Evolutionary conservation across 2,797 vertebrate genomes (phyloP).

Genomic region (Tympanoctomys barrerae): DNA sequence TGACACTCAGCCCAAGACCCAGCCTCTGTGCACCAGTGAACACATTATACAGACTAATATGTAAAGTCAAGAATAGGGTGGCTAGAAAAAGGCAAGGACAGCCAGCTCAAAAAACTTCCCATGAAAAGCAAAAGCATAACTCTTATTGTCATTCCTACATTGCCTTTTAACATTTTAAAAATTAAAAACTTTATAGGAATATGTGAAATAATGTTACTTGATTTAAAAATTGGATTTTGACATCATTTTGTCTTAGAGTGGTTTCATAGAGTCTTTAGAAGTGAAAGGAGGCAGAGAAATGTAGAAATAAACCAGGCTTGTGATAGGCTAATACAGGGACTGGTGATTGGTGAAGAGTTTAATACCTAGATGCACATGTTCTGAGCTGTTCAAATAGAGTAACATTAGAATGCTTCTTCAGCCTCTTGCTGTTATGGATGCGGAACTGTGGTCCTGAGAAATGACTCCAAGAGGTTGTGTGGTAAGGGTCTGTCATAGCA

Average conservation of each 20-base stretch:
- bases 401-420: not conserved
- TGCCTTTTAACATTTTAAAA: conserved; percentile 29
- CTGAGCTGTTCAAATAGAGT: not conserved
- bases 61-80: conserved; percentile 19
- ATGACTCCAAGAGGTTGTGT: not conserved
- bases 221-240: not conserved
- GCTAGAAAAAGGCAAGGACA: not conserved
- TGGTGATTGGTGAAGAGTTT: not conserved
- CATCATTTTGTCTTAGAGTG: not conserved
- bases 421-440: not conserved
- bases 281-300: not conserved
- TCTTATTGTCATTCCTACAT: not conserved
- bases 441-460: not conserved
- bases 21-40: not conserved
- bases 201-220: conserved; percentile 13
- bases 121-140: not conserved
- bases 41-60: not conserved
- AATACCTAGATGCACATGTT: not conserved
- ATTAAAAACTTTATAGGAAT: not conserved
- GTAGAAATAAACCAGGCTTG: not conserved
- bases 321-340: not conserved
- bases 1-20: conserved; percentile 4
- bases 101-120: not conserved
- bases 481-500: not conserved
- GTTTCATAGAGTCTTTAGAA: conserved; percentile 6